Base-by-base conservation (phyloP, 2,888 invertebrate genomes). In the Calliphora vomitoria region DNA sequence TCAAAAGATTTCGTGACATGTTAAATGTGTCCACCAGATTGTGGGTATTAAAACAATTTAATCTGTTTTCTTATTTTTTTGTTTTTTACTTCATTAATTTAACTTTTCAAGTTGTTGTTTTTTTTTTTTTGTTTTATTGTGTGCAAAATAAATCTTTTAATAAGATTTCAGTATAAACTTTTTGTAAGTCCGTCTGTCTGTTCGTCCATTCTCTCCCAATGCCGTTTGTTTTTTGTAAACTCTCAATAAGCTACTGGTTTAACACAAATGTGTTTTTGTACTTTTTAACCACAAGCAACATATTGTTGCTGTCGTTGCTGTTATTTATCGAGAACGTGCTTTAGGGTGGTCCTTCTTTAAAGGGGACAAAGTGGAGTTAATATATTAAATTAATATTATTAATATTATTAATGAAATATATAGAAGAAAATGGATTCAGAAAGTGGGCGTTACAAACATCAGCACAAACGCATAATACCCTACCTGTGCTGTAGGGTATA, bases 21-120 rank as follows among this genome's bases (percentile, higher is more conserved):
- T 60, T 31, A 13, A 60, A 60, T 31, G 31, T 60, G 60, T 15
- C 31, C 60, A 31, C 13, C 5, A 31, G 60, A 31, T 60, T 44
- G 13, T 44, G 8, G 8, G 31, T 31, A 13, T 60, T 60, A 31
- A 60, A 60, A 60, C 60, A 60, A 31, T 60, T 31, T 60, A 60
- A 60, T 13, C 60, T 31, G 60, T 60, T 31, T 25, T 60, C 60
- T 86, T 20, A 79, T 85, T 85, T 83, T 83, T 53, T 86, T 20
- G 75, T 85, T 85, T 83, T 53, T 44, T 78, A 68, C 35, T 71
- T 44, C 35, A 72, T 58, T 31, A 47, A 44, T 68, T 68, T 47
- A 41, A 66, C 66, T 66, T 41, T 66, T 66, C 13, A 18, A 2
- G 4, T 41, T 38, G 15, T 20, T 13, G 44, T 72, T 41, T n/a